Evolutionary conservation across 2,113 vertebrate species (phyloP).

Genomic region (Vimba vimba): DNA sequence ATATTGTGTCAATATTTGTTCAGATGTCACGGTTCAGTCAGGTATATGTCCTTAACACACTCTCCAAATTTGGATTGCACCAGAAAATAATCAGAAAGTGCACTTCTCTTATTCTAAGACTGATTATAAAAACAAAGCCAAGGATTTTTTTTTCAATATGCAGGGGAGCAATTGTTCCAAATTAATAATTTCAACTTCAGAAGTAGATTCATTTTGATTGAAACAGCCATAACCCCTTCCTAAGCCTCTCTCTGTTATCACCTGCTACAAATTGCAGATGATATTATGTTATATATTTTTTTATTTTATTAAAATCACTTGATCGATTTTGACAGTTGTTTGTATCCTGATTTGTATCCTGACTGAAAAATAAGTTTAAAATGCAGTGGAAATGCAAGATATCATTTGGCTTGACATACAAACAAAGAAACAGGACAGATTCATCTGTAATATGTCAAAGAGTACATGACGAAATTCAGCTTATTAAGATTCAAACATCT

Average conservation of each 20-base stretch:
- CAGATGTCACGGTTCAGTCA: neutral
- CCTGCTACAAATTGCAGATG: neutral
- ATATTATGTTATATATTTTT: no score
- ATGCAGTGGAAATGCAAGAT: neutral
- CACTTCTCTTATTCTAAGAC: neutral
- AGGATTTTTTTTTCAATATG: neutral
- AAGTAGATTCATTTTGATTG: neutral
- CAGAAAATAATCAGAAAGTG: neutral
- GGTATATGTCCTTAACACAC: neutral
- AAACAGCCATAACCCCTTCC: neutral
- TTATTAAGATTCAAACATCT: neutral
- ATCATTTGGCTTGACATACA: neutral
- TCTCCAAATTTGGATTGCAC: neutral
- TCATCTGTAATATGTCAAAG: neutral
- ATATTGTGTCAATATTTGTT: neutral
- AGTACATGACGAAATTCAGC: neutral
- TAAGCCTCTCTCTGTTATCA: neutral
- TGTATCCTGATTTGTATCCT: conserved; percentile 8
- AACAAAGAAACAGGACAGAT: conserved; percentile 2
- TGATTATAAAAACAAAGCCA: neutral
- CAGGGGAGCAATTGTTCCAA: neutral
- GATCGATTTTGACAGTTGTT: conserved; percentile 1
- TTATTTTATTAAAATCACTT: no score
- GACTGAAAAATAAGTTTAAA: neutral
- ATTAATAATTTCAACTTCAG: neutral